Percentiles rank a stretch among this genome's conserved stretches.
These are phyloP conservation scores for Fregetta grallaria DNA, from an alignment of 2,113 vertebrate species.

Conservation along the genomic window DNA sequence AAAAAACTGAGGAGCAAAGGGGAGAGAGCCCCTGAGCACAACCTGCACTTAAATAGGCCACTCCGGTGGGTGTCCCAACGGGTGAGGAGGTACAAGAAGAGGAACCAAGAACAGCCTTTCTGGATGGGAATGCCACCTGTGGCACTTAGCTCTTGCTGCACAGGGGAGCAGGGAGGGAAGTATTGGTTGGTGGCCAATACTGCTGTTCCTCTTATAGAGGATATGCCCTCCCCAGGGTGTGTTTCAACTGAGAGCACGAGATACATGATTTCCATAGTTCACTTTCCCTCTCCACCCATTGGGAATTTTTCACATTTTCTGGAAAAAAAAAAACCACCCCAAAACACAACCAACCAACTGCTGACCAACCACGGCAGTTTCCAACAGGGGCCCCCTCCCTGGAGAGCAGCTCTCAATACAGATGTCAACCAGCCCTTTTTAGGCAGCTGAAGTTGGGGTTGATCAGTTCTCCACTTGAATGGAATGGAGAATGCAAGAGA, in stretches of 20 bases:
- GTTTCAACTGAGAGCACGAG: background rate
- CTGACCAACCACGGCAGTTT: background rate
- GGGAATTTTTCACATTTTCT: background rate
- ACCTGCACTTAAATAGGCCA: background rate
- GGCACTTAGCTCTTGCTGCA: background rate
- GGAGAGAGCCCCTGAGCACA: background rate
- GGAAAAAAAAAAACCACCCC: background rate
- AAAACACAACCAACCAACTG: background rate
- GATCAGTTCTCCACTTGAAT: background rate
- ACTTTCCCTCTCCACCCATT: constrained; percentile 32
- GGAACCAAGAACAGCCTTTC: background rate
- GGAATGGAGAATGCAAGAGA: background rate
- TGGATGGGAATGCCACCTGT: background rate
- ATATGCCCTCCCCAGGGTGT: constrained; percentile 54
- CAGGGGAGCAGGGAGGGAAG: background rate
- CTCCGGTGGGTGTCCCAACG: background rate
- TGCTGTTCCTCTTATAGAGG: constrained; percentile 17
- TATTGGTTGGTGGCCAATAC: background rate
- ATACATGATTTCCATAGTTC: background rate
- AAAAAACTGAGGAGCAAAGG: background rate
- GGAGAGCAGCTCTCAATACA: background rate
- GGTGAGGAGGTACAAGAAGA: background rate
- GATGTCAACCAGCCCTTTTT: background rate
- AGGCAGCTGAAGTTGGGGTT: background rate
- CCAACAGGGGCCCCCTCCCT: background rate